Percentiles rank a stretch among this genome's conserved stretches.
Conservation (phyloP, 2,797 vertebrate genomes). For the Eidolon dupreanum region DNA sequence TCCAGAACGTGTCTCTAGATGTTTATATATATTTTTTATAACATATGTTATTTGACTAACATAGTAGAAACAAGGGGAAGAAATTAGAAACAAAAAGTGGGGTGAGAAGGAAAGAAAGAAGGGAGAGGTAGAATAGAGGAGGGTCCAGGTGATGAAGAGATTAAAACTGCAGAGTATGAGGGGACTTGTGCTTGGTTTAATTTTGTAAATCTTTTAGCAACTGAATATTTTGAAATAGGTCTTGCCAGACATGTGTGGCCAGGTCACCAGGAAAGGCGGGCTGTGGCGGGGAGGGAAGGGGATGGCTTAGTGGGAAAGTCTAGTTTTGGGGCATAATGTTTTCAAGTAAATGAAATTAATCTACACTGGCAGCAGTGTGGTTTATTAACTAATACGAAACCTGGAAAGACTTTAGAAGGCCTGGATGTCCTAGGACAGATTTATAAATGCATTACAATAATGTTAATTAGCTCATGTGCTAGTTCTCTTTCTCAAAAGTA, state of each 20-base stretch:
- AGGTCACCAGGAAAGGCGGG: not conserved
- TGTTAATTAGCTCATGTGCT: not conserved
- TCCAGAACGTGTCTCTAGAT: not conserved
- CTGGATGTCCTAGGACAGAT: not conserved
- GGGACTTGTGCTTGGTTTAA: not conserved
- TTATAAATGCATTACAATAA: not conserved
- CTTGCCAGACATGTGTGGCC: not conserved
- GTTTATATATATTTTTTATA: conserved; percentile 1
- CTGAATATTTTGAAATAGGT: not conserved
- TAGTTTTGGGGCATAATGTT: conserved; percentile 3
- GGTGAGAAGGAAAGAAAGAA: not conserved
- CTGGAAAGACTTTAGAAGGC: not conserved
- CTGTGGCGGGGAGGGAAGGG: not conserved
- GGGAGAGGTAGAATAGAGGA: not conserved
- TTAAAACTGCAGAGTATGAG: not conserved
- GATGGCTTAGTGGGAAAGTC: not conserved
- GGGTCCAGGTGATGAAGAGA: not conserved
- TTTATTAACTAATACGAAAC: not conserved
- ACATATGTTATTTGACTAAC: not conserved
- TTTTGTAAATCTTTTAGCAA: not conserved
- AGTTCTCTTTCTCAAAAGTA: not conserved
- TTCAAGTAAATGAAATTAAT: not conserved
- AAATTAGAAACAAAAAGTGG: not conserved
- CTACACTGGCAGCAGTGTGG: not conserved
- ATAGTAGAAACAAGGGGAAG: not conserved